Evolutionary conservation across 2,888 invertebrate species (phyloP), one percentile per base, ranked within the genome.

Genomic region (Melanophora roralis): DNA sequence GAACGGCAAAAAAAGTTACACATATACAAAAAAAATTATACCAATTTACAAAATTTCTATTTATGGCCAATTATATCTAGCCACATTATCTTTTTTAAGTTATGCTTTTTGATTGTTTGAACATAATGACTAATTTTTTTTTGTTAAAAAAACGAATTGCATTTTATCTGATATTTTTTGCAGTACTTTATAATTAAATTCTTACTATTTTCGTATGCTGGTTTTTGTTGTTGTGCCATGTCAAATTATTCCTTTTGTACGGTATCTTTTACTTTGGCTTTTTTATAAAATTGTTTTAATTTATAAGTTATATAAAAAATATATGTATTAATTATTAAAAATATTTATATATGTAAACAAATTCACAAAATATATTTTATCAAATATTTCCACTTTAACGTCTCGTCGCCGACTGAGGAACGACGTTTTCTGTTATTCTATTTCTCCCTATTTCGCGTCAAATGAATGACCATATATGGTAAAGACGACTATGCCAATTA

Each of bases 181-280:
- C 60, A 43, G n/a, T 32, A 59, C 65, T 60, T 53, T 69, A 69
- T 64, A 64, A 74, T 75, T 67, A 76, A 76, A 80, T 69, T 59
- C 87, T 88, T 84, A 88, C 88, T 88, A 81, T 88, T 88, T 83
- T 86, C 84, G 78, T 88, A 88, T 71, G 86, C 87, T 82, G 86
- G 88, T 84, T 83, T 83, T 83, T 88, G 88, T 73, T 86, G 87
- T 84, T 88, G 87, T 68, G 88, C 87, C 88, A 88, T 88, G 82
- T 81, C 77, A 68, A 38, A 51, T 36, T 49, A 49, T 23, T 69
- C 40, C 34, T 65, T 34, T 1, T 43, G n/a, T n/a, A n/a, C n/a
- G n/a, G n/a, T n/a, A n/a, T n/a, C n/a, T 59, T 51, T 21, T 23
- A n/a, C n/a, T n/a, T n/a, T n/a, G n/a, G n/a, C n/a, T 49, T 64